Conservation (phyloP, 64 coral and sea anemone genomes). For the Dendrophyllia cribrosa region DNA sequence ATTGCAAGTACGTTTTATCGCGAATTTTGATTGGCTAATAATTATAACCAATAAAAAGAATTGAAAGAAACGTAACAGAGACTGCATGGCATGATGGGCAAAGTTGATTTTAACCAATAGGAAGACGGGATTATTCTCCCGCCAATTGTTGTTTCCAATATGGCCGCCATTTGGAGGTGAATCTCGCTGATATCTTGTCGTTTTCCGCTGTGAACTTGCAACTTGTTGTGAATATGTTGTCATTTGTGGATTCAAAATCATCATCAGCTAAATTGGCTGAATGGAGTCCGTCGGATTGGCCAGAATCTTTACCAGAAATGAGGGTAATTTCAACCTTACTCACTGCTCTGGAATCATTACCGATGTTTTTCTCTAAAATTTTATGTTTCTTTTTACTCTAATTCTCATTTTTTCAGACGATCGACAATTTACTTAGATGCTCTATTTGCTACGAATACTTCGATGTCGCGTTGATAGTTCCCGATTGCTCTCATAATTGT, state of each 20-base stretch:
- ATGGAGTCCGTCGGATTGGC: slow-evolving; percentile 92
- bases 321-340: slow-evolving; percentile 50
- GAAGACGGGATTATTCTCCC: not conserved
- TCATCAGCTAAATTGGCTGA: slow-evolving; percentile 34
- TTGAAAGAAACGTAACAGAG: slow-evolving; percentile 27
- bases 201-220: not conserved
- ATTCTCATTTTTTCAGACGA: slow-evolving; percentile 63
- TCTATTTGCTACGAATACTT: slow-evolving; percentile 97
- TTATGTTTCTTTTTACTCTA: not conserved
- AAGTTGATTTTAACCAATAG: not conserved
- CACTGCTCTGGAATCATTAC: not conserved
- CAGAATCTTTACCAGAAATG: slow-evolving; percentile 86
- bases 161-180: slow-evolving; percentile 6
- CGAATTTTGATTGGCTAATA: slow-evolving; percentile 64
- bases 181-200: not conserved
- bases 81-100: not conserved
- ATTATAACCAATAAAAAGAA: slow-evolving; percentile 22
- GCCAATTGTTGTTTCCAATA: slow-evolving; percentile 34
- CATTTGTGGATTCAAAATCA: slow-evolving; percentile 19
- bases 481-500: slow-evolving; percentile 95
- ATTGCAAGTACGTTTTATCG: slow-evolving; percentile 20
- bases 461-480: slow-evolving; percentile 76
- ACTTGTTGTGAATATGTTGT: not conserved
- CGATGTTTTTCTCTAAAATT: not conserved
- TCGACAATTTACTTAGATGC: slow-evolving; percentile 93